phyloP scores from a whole-genome alignment of 2,888 invertebrate genomes.

The Ichneumoninae sp. region DNA sequence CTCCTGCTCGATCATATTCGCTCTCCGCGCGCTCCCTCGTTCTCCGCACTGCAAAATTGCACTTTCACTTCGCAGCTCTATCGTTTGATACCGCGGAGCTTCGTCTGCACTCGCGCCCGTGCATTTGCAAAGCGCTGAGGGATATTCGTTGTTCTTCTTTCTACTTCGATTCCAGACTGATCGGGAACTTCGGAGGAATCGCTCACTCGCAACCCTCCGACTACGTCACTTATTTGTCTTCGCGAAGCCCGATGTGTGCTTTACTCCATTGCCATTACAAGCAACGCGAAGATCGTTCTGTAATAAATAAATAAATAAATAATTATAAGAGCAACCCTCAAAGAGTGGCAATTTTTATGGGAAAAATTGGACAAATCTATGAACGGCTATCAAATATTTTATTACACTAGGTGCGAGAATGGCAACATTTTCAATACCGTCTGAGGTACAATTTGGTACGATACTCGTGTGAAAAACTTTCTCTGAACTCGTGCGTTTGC shows the following conservation, averaged over 20 bases:
- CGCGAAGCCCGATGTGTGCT: not conserved
- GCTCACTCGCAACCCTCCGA: not conserved
- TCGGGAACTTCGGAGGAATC: not conserved
- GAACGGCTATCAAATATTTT: too few relatives aligned
- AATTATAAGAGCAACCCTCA: not conserved
- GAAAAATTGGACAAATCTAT: too few relatives aligned
- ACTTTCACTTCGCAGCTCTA: conserved; percentile 80
- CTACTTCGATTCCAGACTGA: not conserved
- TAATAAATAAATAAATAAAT: not conserved
- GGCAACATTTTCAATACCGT: too few relatives aligned
- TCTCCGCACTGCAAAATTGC: conserved; percentile 75
- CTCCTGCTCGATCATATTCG: conserved; percentile 21
- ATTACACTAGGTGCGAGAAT: too few relatives aligned
- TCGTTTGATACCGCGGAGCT: conserved; percentile 65
- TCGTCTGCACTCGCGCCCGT: conserved; percentile 36
- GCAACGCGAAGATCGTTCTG: not conserved
- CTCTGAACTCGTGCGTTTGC: too few relatives aligned
- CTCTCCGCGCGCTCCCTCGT: conserved; percentile 42
- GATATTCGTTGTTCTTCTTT: conserved; percentile 5
- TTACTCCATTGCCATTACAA: not conserved
- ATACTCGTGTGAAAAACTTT: too few relatives aligned
- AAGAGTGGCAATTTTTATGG: too few relatives aligned
- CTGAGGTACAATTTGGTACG: too few relatives aligned
- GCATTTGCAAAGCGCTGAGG: conserved; percentile 33
- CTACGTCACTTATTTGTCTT: not conserved